Conservation (phyloP, 1,140 invertebrate species). For the Patella vulgata region DNA sequence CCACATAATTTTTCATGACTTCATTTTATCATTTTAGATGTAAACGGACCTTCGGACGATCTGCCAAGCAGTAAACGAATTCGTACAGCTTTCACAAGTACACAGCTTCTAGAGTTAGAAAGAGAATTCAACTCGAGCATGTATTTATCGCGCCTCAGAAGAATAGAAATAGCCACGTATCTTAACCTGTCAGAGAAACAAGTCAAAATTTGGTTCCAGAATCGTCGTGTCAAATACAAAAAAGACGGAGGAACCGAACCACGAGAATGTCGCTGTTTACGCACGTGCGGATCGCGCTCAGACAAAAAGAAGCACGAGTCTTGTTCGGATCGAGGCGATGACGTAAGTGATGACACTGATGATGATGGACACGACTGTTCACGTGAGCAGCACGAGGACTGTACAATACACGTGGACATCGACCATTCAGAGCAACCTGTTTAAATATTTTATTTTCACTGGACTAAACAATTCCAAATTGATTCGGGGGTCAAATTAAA, state of each 20-base stretch:
- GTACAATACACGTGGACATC: too few relatives aligned
- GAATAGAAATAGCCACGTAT: conserved; percentile 73
- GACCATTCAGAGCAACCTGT: too few relatives aligned
- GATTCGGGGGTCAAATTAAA: too few relatives aligned
- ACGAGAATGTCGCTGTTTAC: conserved; percentile 70
- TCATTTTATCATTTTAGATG: too few relatives aligned
- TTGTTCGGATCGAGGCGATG: too few relatives aligned
- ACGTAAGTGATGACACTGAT: too few relatives aligned
- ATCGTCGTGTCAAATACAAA: conserved; percentile 88
- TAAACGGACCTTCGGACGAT: conserved; percentile 59
- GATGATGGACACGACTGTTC: too few relatives aligned
- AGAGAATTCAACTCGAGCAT: conserved; percentile 71
- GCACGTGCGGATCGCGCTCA: conserved; percentile 45
- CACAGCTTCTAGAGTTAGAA: conserved; percentile 72
- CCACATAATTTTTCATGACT: too few relatives aligned
- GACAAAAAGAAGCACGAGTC: too few relatives aligned
- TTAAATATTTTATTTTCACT: too few relatives aligned
- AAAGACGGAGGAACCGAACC: conserved; percentile 72
- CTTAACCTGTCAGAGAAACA: conserved; percentile 89
- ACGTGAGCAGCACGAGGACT: too few relatives aligned
- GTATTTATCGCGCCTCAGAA: conserved; percentile 71
- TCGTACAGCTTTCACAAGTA: conserved; percentile 73
- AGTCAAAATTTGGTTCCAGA: conserved; percentile 95
- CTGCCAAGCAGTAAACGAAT: conserved; percentile 67
- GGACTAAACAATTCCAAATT: too few relatives aligned